Percentiles rank a stretch among this genome's conserved stretches.
phyloP scores from a whole-genome alignment of 2,113 vertebrate species.

The Silurus glanis region DNA sequence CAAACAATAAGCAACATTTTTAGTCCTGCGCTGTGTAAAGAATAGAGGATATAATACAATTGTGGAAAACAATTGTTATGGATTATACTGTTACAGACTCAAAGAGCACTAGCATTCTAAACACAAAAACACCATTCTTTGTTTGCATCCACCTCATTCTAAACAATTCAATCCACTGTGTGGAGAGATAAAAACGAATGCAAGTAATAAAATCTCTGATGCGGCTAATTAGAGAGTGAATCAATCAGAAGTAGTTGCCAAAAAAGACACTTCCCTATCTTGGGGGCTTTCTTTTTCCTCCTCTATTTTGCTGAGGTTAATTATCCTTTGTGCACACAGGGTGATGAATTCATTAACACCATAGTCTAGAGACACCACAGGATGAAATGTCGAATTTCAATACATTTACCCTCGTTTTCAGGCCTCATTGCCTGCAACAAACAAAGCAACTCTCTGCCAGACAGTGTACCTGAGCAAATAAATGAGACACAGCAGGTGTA shows the following conservation, averaged over 20 bases:
- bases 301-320: not conserved
- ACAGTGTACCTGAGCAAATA: constrained; percentile 41
- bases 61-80: not conserved
- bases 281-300: not conserved
- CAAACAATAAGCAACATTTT: not conserved
- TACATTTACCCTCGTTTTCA: constrained; percentile 31
- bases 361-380: constrained; percentile 8
- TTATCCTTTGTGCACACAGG: constrained; percentile 14
- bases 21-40: not conserved
- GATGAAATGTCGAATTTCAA: constrained; percentile 32
- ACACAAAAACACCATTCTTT: not conserved
- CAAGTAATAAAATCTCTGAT: not conserved
- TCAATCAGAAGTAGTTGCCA: not conserved
- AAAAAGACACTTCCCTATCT: not conserved
- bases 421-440: constrained; percentile 29
- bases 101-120: not conserved
- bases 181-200: constrained; percentile 3
- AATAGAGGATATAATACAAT: not conserved
- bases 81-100: constrained; percentile 12
- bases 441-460: constrained; percentile 3
- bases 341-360: constrained; percentile 36
- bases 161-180: no score
- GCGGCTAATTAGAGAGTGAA: constrained; percentile 2
- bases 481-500: constrained; percentile 28
- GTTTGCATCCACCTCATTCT: not conserved